Conservation (phyloP, 2,888 invertebrate genomes). For the Gortyna flavago region DNA sequence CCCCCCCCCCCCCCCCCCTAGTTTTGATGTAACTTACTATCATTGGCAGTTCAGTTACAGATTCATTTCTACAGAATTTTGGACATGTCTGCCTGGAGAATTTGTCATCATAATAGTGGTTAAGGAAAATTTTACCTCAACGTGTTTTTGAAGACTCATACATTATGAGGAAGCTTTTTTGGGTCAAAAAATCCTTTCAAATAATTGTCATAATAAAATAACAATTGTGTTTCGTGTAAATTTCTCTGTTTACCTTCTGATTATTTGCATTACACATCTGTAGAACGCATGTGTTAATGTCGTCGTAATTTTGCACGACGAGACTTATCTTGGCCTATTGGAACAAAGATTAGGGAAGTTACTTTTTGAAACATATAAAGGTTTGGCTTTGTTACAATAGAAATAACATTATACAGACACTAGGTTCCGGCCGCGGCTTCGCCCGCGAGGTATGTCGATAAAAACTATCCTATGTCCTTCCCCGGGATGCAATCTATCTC, state of each 20-base stretch:
- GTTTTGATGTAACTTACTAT: constrained; percentile 9
- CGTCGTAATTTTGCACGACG: background rate
- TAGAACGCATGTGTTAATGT: background rate
- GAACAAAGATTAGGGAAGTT: background rate
- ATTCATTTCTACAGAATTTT: constrained; percentile 21
- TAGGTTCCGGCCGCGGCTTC: no score
- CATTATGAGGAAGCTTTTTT: background rate
- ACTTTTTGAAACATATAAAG: background rate
- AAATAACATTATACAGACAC: background rate
- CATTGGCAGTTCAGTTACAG: constrained; percentile 24
- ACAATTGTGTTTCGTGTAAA: background rate
- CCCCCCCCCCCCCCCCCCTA: background rate
- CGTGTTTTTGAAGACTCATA: background rate
- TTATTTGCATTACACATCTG: background rate
- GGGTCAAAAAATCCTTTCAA: background rate
- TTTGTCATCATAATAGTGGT: background rate
- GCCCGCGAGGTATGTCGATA: no score
- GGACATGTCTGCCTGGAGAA: constrained; percentile 5
- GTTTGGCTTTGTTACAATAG: background rate
- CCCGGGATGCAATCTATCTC: no score
- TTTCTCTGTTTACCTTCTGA: background rate
- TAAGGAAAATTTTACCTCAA: background rate
- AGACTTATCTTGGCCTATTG: background rate
- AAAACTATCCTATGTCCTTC: no score
- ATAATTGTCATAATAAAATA: background rate